phyloP scores from a whole-genome alignment of 2,113 vertebrate species.

The Cyprinodon brontotheroides region DNA sequence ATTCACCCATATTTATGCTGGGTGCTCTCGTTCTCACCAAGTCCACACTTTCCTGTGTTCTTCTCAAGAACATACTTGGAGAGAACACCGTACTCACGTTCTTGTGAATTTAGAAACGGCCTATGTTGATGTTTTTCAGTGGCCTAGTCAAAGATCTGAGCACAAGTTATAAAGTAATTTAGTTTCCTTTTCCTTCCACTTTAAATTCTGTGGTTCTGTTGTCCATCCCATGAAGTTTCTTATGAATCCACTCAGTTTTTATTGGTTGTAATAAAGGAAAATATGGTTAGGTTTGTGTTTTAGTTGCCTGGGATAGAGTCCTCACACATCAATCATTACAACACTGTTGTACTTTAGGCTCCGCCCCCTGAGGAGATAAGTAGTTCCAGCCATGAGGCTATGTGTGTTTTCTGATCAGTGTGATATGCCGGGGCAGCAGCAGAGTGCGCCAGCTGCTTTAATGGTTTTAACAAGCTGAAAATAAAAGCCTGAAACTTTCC shows the following conservation, averaged over 20 bases:
- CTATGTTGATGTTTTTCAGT: no score
- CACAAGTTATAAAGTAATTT: background rate
- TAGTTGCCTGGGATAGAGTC: background rate
- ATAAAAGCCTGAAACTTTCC: background rate
- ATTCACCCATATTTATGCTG: no score
- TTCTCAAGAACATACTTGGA: no score
- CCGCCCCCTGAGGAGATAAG: background rate
- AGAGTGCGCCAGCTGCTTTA: background rate
- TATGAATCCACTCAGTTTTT: background rate
- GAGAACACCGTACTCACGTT: no score
- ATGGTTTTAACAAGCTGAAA: constrained; percentile 1
- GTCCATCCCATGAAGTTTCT: background rate
- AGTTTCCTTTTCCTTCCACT: background rate
- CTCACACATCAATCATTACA: background rate
- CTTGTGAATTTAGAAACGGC: no score
- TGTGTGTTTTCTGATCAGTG: background rate
- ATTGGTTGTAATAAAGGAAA: background rate
- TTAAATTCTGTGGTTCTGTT: background rate
- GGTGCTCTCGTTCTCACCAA: no score
- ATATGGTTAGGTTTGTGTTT: background rate
- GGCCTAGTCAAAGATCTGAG: no score
- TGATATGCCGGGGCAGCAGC: background rate
- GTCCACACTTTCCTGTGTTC: no score
- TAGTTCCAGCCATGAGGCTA: background rate
- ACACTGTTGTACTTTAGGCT: background rate